phyloP scores from a whole-genome alignment of 2,888 invertebrate species.

The Drosophila sordidula region DNA sequence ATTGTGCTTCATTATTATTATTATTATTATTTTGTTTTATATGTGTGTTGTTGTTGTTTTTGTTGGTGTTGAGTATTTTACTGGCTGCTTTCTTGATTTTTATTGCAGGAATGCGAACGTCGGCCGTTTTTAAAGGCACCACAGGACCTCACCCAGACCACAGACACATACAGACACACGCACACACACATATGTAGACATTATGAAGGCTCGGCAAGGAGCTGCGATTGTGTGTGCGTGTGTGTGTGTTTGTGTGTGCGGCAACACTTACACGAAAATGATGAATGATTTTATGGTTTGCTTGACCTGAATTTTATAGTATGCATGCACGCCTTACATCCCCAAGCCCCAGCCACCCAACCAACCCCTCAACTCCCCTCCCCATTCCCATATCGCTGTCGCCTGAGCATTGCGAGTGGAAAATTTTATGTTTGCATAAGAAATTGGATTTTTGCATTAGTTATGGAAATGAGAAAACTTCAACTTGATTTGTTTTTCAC shows the following conservation, averaged over 20 bases:
- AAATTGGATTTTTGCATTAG: slow-evolving; percentile 85
- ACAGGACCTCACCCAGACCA: slow-evolving; percentile 57
- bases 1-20: slow-evolving; percentile 63
- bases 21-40: slow-evolving; percentile 76
- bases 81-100: slow-evolving; percentile 76
- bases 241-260: slow-evolving; percentile 54
- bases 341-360: slow-evolving; percentile 1
- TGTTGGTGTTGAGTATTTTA: slow-evolving; percentile 54
- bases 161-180: slow-evolving; percentile 29
- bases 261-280: slow-evolving; percentile 82
- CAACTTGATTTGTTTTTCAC: slow-evolving; percentile 80
- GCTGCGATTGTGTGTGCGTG: slow-evolving; percentile 21
- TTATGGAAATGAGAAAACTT: slow-evolving; percentile 83
- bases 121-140: slow-evolving; percentile 80
- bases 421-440: slow-evolving; percentile 84
- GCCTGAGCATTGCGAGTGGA: slow-evolving; percentile 75
- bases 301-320: slow-evolving; percentile 83
- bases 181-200: slow-evolving; percentile 24
- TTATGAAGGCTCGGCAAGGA: slow-evolving; percentile 63
- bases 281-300: slow-evolving; percentile 84
- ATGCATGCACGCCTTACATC: slow-evolving; percentile 64
- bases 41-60: slow-evolving; percentile 35
- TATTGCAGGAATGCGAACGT: slow-evolving; percentile 80
- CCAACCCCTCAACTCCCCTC: neutral
- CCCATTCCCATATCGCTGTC: slow-evolving; percentile 46